phyloP scores from a whole-genome alignment of 2,888 invertebrate genomes.

The Limnephilus marmoratus region DNA sequence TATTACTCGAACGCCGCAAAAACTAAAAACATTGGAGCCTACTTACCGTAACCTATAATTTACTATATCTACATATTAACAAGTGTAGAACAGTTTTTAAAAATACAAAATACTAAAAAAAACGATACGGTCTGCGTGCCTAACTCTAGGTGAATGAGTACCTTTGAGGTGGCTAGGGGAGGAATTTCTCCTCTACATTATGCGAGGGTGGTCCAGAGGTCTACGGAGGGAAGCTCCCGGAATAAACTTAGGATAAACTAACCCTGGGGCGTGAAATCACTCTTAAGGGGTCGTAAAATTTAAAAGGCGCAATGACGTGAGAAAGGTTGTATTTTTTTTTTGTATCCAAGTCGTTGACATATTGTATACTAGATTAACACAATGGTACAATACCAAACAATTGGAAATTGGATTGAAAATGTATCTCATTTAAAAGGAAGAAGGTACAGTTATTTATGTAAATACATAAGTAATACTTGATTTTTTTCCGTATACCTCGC shows the following conservation, averaged over 20 bases:
- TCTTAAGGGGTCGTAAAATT: constrained; percentile 62
- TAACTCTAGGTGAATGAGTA: background rate
- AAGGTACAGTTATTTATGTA: too few species aligned
- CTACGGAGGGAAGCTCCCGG: constrained; percentile 2
- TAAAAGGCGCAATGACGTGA: constrained; percentile 63
- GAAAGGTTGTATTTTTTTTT: constrained; percentile 50
- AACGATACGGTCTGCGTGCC: background rate
- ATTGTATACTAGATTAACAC: background rate
- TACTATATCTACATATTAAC: too few species aligned
- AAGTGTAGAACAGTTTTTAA: background rate
- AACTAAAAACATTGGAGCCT: background rate
- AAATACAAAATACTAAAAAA: background rate
- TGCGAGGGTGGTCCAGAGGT: background rate
- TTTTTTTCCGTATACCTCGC: too few species aligned
- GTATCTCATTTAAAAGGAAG: too few species aligned
- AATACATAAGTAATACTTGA: too few species aligned
- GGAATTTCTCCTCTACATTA: background rate
- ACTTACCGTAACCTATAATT: background rate
- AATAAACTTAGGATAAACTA: constrained; percentile 52
- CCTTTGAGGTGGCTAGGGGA: background rate
- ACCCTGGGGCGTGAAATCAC: constrained; percentile 55
- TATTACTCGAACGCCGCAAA: background rate
- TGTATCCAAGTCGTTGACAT: background rate
- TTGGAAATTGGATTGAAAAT: too few species aligned
- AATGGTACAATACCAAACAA: too few species aligned